Evolutionary conservation across 2,888 invertebrate species (phyloP).

Genomic region (Drosophila seclusa): DNA sequence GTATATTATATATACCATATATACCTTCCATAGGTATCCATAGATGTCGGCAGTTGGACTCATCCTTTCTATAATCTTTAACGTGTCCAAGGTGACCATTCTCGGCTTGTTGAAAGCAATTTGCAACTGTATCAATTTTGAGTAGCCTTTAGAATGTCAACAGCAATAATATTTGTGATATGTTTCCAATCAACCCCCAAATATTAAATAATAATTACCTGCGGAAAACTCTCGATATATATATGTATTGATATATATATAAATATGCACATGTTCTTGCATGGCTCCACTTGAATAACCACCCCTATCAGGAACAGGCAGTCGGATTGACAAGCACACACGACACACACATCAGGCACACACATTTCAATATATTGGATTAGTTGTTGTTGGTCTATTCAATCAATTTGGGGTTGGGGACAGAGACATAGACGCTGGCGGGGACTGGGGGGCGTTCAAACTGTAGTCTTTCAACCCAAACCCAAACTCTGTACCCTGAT

Average conservation of each 20-base stretch:
- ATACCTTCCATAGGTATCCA: neutral
- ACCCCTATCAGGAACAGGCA: constrained; percentile 36
- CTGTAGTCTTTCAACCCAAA: constrained; percentile 19
- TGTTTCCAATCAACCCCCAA: constrained; percentile 11
- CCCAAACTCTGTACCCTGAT: constrained; percentile 25
- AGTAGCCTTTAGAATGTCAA: neutral
- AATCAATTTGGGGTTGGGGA: constrained; percentile 27
- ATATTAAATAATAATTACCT: constrained; percentile 36
- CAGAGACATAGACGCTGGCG: neutral
- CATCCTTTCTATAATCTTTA: neutral
- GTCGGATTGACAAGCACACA: constrained; percentile 31
- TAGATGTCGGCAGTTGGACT: neutral
- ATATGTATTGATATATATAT: neutral
- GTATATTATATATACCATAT: neutral
- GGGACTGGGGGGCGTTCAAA: neutral
- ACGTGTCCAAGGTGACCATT: neutral
- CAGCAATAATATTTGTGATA: constrained; percentile 6
- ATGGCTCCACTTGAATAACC: constrained; percentile 27
- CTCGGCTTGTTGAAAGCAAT: neutral
- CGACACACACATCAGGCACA: neutral
- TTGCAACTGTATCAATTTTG: neutral
- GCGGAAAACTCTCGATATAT: constrained; percentile 6
- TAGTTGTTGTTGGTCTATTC: constrained; percentile 39
- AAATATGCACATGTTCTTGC: neutral
- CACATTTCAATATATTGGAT: constrained; percentile 27